phyloP scores from a whole-genome alignment of 2,888 invertebrate genomes.

The Rotaria sp. region DNA sequence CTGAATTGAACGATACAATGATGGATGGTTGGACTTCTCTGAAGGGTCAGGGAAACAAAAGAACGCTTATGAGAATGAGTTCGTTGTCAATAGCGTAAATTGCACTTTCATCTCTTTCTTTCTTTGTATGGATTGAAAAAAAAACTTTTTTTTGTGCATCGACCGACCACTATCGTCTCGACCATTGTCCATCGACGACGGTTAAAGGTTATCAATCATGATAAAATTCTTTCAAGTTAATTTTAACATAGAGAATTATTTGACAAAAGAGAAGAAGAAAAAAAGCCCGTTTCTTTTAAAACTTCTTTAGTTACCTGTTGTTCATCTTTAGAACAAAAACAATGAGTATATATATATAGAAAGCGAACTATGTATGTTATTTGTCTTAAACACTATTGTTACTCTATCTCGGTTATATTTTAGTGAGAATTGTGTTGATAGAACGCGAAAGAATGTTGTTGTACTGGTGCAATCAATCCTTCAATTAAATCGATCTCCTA shows the following conservation, averaged over 20 bases:
- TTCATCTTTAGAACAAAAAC: not conserved
- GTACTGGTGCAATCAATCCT: slow-evolving; percentile 2
- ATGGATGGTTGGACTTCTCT: slow-evolving; percentile 6
- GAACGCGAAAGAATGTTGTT: slow-evolving; percentile 5
- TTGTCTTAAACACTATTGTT: not conserved
- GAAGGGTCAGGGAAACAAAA: slow-evolving; percentile 12
- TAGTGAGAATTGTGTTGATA: not conserved
- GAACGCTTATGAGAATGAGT: slow-evolving; percentile 22
- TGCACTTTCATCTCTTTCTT: slow-evolving; percentile 22
- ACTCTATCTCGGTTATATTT: not conserved
- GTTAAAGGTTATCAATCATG: slow-evolving; percentile 17
- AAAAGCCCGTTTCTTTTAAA: not conserved
- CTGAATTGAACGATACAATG: slow-evolving; percentile 10
- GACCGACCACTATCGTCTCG: slow-evolving; percentile 5
- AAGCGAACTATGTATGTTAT: not conserved
- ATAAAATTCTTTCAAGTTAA: slow-evolving; percentile 2
- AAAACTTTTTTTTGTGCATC: not conserved
- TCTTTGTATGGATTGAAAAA: slow-evolving; percentile 11
- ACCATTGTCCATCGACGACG: not conserved
- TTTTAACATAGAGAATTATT: not conserved
- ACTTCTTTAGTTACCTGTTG: not conserved
- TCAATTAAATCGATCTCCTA: not conserved
- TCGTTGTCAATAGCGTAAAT: slow-evolving; percentile 13
- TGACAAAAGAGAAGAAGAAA: not conserved
- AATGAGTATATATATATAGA: not conserved